Percentiles rank a stretch among this genome's conserved stretches.
Evolutionary conservation across 1,140 invertebrate genomes (phyloP).

Genomic region (Capitella teleta): DNA sequence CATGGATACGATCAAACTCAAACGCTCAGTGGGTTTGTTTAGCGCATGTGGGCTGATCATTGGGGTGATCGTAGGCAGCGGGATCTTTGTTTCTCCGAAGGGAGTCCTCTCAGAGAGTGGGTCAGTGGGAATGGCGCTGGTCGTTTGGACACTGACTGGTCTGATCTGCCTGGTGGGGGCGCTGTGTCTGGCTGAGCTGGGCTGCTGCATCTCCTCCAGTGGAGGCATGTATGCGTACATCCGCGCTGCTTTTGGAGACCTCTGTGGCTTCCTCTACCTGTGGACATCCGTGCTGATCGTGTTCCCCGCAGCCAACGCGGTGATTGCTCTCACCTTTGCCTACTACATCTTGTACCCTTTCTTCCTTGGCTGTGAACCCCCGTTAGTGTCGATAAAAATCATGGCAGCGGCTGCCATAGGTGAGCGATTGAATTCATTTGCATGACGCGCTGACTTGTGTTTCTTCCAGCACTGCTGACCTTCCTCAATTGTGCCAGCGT

Average conservation of each 20-base stretch:
- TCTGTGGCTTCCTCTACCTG: conserved; percentile 75
- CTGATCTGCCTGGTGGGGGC: conserved; percentile 68
- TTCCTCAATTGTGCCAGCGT: conserved; percentile 40
- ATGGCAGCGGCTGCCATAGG: conserved; percentile 2
- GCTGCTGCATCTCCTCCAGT: conserved; percentile 81
- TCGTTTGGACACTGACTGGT: conserved; percentile 70
- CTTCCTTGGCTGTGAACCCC: conserved; percentile 5
- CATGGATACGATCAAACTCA: no score
- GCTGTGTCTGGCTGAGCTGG: conserved; percentile 92
- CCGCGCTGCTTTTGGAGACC: conserved; percentile 70
- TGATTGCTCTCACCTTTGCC: conserved; percentile 84
- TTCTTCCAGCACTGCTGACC: conserved; percentile 32
- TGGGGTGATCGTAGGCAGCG: conserved; percentile 55
- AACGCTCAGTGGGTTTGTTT: conserved; percentile 24
- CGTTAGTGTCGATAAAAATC: background rate
- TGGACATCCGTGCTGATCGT: conserved; percentile 34
- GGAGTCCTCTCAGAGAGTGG: conserved; percentile 71
- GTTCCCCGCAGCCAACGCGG: conserved; percentile 80
- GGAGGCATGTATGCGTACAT: conserved; percentile 98
- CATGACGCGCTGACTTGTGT: background rate
- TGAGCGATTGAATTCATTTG: background rate
- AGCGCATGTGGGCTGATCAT: conserved; percentile 39
- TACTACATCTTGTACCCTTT: conserved; percentile 57
- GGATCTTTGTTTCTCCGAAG: conserved; percentile 93
- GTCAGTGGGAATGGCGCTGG: conserved; percentile 58